Evolutionary conservation across 2,113 vertebrate genomes (phyloP).

Genomic region (Grallaria varia): DNA sequence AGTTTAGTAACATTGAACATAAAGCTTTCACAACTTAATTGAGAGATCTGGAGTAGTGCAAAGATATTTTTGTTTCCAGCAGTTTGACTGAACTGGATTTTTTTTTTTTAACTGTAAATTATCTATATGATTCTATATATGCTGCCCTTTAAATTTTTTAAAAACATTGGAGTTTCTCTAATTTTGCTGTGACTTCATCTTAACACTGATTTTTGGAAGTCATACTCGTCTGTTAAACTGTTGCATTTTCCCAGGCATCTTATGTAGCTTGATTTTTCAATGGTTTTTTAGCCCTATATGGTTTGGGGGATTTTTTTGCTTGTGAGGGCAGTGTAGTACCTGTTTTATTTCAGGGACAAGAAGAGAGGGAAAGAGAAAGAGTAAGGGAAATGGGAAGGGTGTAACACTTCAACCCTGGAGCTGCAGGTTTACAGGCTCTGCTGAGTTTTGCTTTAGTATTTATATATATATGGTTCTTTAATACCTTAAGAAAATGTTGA

Average conservation of each 20-base stretch:
- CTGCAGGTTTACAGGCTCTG: too few relatives aligned
- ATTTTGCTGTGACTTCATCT: background rate
- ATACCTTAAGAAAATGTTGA: too few relatives aligned
- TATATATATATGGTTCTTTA: too few relatives aligned
- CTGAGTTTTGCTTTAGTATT: too few relatives aligned
- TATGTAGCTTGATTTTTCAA: background rate
- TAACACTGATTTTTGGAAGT: background rate
- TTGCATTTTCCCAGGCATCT: background rate
- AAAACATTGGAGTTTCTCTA: background rate
- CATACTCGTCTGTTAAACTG: background rate
- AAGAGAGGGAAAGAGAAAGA: too few relatives aligned
- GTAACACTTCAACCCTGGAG: too few relatives aligned
- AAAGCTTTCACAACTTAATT: background rate
- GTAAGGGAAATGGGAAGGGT: background rate
- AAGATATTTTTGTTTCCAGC: background rate
- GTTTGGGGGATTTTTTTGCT: background rate
- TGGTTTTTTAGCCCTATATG: background rate
- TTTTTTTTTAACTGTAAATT: background rate
- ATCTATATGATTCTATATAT: background rate
- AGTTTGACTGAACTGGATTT: background rate
- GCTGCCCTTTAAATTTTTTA: background rate
- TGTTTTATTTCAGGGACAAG: background rate
- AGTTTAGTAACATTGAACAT: background rate
- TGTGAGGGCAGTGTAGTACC: background rate
- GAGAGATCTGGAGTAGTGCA: background rate